Base-by-base conservation (phyloP, 1,140 invertebrate species). In the Parasteatoda tepidariorum region DNA sequence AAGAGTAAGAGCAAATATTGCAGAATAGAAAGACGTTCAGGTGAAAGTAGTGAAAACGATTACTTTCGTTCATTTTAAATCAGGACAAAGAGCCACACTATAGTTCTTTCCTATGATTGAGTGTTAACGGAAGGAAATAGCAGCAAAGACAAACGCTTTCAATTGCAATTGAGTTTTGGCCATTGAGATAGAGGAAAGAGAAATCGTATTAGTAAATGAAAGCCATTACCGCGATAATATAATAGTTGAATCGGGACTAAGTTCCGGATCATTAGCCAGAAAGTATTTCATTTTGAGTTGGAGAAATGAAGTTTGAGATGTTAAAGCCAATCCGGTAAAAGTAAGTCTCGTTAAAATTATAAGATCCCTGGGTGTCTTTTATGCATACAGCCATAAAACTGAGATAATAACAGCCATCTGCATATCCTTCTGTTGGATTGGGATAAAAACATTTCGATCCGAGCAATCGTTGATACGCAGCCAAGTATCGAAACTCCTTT, bases 261-360 rank as follows among this genome's bases (percentile, higher is more conserved):
- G 78, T 82, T 82, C 66, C 78, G 66, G 66, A 81, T 70, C 78
- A 82, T 82, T 82, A 82, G 78, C 57, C 64, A 70, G 61, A 68
- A 38, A 59, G 26, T 48, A 33, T 57, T 59, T 31, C 73, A 41
- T 61, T 76, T 55, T 76, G n/a, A n/a, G n/a, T n/a, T 76, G 62
- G 26, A 28, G 61, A 30, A 70, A 82, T 82, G 66, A 71, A 82
- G 78, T 82, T n/a, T 62, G n/a, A 66, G 41, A 68, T 33, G 61
- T 64, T 26, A 76, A 76, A 74, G 61, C 30, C 71, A 59, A 74
- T 31, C 61, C 57, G 54, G 64, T 64, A 79, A 79, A 79, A 82
- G 78, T 70, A 67, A 41, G 26, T 71, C 78, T 82, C 78, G 78
- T 82, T 82, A 82, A 82, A 82, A 82, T 79, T 79, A 79, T 79